Conservation (phyloP, 2,888 invertebrate species). For the Apamea crenata region DNA sequence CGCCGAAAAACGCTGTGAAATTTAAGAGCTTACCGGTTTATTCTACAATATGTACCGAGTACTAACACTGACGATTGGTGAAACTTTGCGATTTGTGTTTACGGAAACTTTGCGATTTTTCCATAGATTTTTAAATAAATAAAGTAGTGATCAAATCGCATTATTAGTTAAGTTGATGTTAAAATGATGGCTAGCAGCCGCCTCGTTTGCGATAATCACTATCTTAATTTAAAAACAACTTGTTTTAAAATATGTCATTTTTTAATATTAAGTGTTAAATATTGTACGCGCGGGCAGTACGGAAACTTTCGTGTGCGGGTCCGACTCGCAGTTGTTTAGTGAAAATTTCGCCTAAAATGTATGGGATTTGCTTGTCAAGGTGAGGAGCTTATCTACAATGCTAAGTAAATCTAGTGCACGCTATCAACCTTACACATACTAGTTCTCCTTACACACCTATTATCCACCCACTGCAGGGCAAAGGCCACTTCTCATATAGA, state of each 20-base stretch:
- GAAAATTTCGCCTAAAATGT: background rate
- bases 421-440: background rate
- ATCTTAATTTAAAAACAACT: background rate
- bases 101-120: background rate
- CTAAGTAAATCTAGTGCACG: background rate
- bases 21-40: conserved; percentile 23
- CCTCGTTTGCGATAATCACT: no score
- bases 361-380: background rate
- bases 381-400: background rate
- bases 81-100: background rate
- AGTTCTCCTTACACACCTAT: no score
- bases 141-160: background rate
- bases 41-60: conserved; percentile 19
- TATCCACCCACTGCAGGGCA: background rate
- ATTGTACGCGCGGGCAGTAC: background rate
- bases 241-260: background rate
- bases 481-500: background rate
- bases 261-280: background rate
- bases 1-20: conserved; percentile 50
- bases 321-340: background rate
- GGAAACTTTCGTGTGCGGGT: background rate
- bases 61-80: background rate
- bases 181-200: background rate
- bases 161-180: background rate
- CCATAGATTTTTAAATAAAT: background rate